Percentiles rank a stretch among this genome's conserved stretches.
These are phyloP conservation scores for Sylvilagus bachmani DNA, from an alignment of 2,113 vertebrate genomes.

Conservation along the genomic window DNA sequence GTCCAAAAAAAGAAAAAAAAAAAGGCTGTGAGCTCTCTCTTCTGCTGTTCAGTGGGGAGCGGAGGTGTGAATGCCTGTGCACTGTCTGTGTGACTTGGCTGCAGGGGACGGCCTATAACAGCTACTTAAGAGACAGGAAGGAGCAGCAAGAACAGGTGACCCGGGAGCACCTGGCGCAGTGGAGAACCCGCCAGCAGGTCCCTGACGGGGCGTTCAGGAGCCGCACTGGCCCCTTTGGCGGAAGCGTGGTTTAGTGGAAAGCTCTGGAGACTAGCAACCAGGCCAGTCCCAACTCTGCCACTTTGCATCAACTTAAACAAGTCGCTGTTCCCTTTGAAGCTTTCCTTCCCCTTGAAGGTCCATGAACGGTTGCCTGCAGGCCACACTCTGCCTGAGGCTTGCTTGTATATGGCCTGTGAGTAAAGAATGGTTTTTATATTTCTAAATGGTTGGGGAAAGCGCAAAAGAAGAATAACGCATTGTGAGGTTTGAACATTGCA, in stretches of 20 bases:
- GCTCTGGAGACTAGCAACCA: background rate
- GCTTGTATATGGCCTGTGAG: background rate
- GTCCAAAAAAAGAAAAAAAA: too few relatives aligned
- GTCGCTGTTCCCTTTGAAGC: background rate
- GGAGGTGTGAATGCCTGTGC: background rate
- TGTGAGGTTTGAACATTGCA: conserved; percentile 6
- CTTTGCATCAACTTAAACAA: background rate
- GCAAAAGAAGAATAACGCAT: conserved; percentile 30
- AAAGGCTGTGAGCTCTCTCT: background rate
- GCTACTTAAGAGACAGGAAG: background rate
- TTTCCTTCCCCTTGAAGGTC: background rate
- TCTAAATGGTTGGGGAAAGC: conserved; percentile 14
- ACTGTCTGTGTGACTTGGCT: background rate
- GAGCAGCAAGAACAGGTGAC: background rate
- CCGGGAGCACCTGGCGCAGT: background rate
- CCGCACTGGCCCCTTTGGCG: background rate
- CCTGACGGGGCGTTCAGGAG: background rate
- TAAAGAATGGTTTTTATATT: background rate
- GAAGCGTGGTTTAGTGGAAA: background rate
- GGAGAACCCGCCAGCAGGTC: background rate
- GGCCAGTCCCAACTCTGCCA: background rate
- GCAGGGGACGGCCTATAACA: background rate
- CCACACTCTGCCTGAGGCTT: background rate
- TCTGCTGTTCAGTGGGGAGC: background rate
- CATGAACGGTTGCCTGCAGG: background rate